A percentile compares a stretch with the other conserved stretches of the same genome.
These are phyloP conservation scores for Paramormyrops kingsleyae DNA, from an alignment of 2,113 vertebrate species.

Conservation along the genomic window DNA sequence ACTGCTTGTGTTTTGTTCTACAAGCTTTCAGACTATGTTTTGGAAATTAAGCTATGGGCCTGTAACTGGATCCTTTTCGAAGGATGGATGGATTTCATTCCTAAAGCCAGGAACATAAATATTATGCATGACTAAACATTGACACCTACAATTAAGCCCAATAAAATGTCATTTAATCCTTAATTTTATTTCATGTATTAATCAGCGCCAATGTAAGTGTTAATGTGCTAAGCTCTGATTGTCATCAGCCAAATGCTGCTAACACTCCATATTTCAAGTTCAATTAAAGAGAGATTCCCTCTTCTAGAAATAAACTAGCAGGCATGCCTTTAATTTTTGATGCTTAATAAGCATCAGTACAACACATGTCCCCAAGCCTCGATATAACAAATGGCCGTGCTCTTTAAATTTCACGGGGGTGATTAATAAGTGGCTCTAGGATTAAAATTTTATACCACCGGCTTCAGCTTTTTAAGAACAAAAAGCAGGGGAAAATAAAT, in stretches of 20 bases:
- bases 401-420: constrained; percentile 6
- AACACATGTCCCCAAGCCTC: not conserved
- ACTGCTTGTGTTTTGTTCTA: not conserved
- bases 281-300: not conserved
- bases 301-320: not conserved
- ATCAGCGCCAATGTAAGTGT: not conserved
- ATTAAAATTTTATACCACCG: constrained; percentile 11
- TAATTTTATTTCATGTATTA: not conserved
- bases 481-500: not conserved
- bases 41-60: not conserved
- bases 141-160: not conserved
- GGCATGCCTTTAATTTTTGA: not conserved
- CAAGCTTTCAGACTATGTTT: not conserved
- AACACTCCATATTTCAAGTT: not conserved
- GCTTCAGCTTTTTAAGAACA: not conserved
- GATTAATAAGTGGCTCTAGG: constrained; percentile 8
- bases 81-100: not conserved
- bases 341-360: not conserved
- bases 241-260: not conserved
- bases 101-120: not conserved
- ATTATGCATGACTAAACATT: not conserved
- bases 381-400: not conserved
- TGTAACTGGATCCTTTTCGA: not conserved
- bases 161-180: not conserved
- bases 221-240: not conserved